Base-by-base conservation (phyloP, 2,888 invertebrate genomes). In the Apodemia hepburni region DNA sequence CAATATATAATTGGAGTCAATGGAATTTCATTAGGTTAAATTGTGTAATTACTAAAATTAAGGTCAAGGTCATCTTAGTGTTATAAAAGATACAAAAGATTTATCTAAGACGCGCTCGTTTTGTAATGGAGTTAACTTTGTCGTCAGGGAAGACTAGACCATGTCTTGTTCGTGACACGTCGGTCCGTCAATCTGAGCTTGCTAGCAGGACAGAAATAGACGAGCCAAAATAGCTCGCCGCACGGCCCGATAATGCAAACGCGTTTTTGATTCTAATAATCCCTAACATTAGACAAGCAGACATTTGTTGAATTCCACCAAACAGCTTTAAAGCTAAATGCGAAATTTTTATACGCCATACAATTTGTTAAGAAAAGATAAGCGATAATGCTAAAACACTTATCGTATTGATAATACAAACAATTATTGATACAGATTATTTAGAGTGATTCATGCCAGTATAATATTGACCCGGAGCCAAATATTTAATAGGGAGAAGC, bases 131-230 rank as follows among this genome's bases (percentile, higher is more conserved):
- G 58, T 58, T 58, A 75, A 75, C 75, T 74, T 71, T 72, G 76
- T 80, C 73, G 78, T 79, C 80, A 79, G 73, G 74, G 73, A 73
- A 75, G 71, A 73, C 81, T 76, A 75, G 68, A 66, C 69, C 84
- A 84, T 84, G 85, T 78, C 75, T 78, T 75, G 77, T 78, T 77
- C 80, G 80, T 89, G 90, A 89, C 87, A 89, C 80, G 82, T 82
- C 84, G 84, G 86, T 84, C 87, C 89, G 89, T 91, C 91, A 91
- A 91, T 90, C 89, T 82, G 83, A 85, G 90, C 88, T 84, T 84
- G 87, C 89, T 83, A 80, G 83, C 84, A 78, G 70, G 82, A 83
- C 84, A 75, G 75, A 89, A 90, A 90, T 91, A 91, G 87, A 80
- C 70, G 78, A 74, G 75, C 87, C 72, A 74, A 87, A 91, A 91